Base-by-base conservation (phyloP, 2,888 invertebrate species). In the Melolontha melolontha region DNA sequence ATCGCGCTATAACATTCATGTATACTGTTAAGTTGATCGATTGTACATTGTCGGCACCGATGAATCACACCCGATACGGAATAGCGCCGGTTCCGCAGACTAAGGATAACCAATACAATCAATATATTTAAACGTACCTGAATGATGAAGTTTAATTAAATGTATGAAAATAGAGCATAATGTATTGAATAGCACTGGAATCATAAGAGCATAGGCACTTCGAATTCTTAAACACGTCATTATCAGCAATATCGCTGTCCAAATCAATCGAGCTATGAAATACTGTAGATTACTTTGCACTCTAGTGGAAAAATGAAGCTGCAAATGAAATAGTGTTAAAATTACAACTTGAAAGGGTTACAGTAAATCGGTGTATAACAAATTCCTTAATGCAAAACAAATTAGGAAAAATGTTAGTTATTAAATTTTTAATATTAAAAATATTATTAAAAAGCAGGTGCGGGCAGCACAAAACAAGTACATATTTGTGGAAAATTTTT, bases 131-230 rank as follows among this genome's bases (percentile, higher is more conserved):
- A 11, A 49, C 49, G 2, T 22, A 81, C 81, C 70, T 68, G 78
- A 72, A 67, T 78, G 76, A 64, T 78, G 76, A 14, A 75, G 69
- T 41, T 71, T 72, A 1, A 75, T 69, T 12, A 72, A 40, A 69
- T 76, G 73, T 52, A 80, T 78, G 1, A 78, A 49, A 5, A 78
- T 47, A 68, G 81, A 78, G 34, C 76, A 76, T 2, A 78, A 8
- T 4, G 80, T 73, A 67, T 81, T 81, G 75, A 80, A 83, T 66
- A 82, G 67, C 17, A 82, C 77, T 41, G 80, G 73, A 4, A 81
- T 66, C 71, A 80, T 71, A n/a, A 83, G 64, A 1, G 80, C 73
- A 70, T 82, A 83, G 12, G 78, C 72, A 17, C 81, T 75, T 59
- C 82, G 75, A 22, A 84, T 73, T 10, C 79, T 76, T 2, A 78